Percentiles rank a stretch among this genome's conserved stretches.
Conservation (phyloP, 1,140 invertebrate genomes). For the Delia radicum region DNA sequence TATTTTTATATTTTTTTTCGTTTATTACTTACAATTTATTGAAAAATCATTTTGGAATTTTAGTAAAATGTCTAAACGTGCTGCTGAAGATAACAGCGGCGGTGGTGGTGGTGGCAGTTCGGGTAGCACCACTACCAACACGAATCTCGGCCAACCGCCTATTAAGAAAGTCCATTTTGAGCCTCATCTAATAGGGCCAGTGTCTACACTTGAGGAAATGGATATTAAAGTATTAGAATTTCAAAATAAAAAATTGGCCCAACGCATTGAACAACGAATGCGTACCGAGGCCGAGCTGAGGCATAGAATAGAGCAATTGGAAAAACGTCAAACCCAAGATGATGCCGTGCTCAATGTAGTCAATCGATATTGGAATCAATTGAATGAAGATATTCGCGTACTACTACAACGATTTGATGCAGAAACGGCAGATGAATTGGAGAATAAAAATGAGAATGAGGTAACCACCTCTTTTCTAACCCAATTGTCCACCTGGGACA, state of each 20-base stretch:
- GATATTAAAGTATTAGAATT: conserved; percentile 96
- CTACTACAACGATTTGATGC: conserved; percentile 94
- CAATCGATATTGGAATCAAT: conserved; percentile 96
- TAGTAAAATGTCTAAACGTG: conserved; percentile 70
- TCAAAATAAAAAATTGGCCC: conserved; percentile 94
- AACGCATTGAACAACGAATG: conserved; percentile 89
- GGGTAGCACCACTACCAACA: conserved; percentile 32
- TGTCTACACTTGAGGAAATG: conserved; percentile 94
- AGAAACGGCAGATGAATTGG: conserved; percentile 93
- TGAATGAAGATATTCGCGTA: conserved; percentile 95
- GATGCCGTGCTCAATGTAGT: conserved; percentile 97
- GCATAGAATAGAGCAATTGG: conserved; percentile 92
- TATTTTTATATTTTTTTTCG: too few species aligned
- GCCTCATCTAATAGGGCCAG: conserved; percentile 86
- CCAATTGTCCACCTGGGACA: conserved; percentile 97
- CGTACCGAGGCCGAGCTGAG: conserved; percentile 86
- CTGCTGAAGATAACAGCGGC: conserved; percentile 62
- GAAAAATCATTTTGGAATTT: conserved; percentile 12
- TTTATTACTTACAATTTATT: neutral
- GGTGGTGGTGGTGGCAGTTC: conserved; percentile 25
- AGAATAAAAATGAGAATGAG: conserved; percentile 95
- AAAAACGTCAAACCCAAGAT: conserved; percentile 95
- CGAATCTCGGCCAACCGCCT: conserved; percentile 60
- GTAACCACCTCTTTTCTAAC: conserved; percentile 95
- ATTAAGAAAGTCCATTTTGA: conserved; percentile 94